Evolutionary conservation across 37 sponge, comb jelly and placozoan species (phyloP).

Genomic region (Mnemiopsis leidyi): DNA sequence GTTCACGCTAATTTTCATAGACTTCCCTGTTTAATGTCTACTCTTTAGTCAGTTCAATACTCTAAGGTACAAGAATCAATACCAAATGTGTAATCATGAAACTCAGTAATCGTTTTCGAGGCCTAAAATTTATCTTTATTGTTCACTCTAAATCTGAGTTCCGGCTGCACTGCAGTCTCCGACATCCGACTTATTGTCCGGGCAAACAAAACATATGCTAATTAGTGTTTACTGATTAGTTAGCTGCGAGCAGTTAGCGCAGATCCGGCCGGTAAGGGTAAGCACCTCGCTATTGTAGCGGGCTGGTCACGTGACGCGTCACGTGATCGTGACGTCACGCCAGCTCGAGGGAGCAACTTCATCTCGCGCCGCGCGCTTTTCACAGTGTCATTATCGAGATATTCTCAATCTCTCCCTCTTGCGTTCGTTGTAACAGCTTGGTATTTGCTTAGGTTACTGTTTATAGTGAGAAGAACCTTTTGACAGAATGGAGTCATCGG

Average conservation of each 20-base stretch:
- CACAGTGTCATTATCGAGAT: constrained; percentile 8
- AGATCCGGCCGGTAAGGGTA: constrained; percentile 45
- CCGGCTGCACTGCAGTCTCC: constrained; percentile 59
- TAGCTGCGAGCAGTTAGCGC: constrained; percentile 58
- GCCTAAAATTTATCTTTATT: constrained; percentile 64
- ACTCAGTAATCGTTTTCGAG: constrained; percentile 61
- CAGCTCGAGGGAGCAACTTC: neutral
- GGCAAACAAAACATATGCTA: constrained; percentile 64
- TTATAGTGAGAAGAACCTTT: neutral
- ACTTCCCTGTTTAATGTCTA: constrained; percentile 59
- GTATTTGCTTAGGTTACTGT: neutral
- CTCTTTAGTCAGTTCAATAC: constrained; percentile 61
- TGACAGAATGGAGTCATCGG: constrained; percentile 13
- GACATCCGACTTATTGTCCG: constrained; percentile 64
- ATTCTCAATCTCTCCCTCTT: neutral
- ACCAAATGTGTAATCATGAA: constrained; percentile 65
- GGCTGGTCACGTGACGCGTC: neutral
- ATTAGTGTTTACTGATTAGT: constrained; percentile 66
- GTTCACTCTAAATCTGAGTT: constrained; percentile 64
- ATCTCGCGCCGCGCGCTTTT: constrained; percentile 36
- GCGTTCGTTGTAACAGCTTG: neutral
- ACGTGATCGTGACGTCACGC: constrained; percentile 44
- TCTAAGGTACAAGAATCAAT: constrained; percentile 64
- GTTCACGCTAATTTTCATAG: constrained; percentile 55
- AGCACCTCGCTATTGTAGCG: constrained; percentile 52